Conservation (phyloP, 2,888 invertebrate species). For the Deilephila porcellus region DNA sequence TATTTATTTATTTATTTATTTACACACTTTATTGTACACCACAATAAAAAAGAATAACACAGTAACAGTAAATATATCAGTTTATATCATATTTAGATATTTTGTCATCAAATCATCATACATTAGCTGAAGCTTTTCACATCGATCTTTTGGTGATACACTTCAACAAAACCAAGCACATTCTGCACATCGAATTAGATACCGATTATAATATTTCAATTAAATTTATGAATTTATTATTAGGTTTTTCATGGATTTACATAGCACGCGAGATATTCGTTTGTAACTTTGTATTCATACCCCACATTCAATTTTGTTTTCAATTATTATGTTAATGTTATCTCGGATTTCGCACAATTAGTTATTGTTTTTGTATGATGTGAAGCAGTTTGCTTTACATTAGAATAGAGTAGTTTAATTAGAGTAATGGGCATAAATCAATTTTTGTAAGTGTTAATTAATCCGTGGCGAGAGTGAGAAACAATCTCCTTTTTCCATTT, state of each 20-base stretch:
- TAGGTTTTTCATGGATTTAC: background rate
- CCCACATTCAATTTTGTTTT: background rate
- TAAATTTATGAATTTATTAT: background rate
- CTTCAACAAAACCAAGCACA: background rate
- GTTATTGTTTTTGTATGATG: background rate
- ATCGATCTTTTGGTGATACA: too few species aligned
- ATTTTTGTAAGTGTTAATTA: background rate
- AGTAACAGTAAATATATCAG: too few species aligned
- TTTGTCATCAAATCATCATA: too few species aligned
- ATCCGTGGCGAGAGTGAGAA: background rate
- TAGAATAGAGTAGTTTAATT: background rate
- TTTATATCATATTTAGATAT: too few species aligned
- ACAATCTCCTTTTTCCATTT: background rate
- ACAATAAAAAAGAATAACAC: too few species aligned
- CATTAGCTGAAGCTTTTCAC: too few species aligned
- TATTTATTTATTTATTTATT: too few species aligned
- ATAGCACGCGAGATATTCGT: background rate
- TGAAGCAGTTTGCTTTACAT: background rate
- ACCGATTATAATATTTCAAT: background rate
- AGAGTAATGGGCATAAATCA: background rate
- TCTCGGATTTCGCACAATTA: background rate
- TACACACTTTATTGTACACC: too few species aligned
- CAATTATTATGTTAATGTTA: background rate
- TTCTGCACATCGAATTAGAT: background rate
- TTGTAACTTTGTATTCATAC: background rate